Base-by-base conservation (phyloP, 2,888 invertebrate genomes). In the Chloromyia formosa region DNA sequence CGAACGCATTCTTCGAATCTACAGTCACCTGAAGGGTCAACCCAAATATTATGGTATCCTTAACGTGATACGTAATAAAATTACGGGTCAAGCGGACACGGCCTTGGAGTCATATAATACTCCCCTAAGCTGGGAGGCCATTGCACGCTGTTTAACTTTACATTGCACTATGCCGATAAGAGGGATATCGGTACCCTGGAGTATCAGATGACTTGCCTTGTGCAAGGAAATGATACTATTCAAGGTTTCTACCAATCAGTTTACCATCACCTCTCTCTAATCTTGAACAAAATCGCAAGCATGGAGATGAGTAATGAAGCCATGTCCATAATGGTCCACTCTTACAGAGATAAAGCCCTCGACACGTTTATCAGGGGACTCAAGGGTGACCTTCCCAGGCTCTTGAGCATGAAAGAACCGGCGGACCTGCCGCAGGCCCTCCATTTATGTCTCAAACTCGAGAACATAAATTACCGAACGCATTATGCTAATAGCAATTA, bases 291-390 rank as follows among this genome's bases (percentile, higher is more conserved):
- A 60, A 69, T 78, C 3, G 18, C 27, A 10, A 75, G 76, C 54
- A 75, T 78, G 69, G 75, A 78, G 14, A 58, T 79, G 18, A 42
- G 74, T n/a, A 22, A 35, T 1, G 77, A 78, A 40, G 45, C 77
- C n/a, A 20, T 75, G 69, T 23, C 14, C 0, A 45, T 75, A 20
- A 42, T 76, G 20, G 75, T 0, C 49, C 12, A n/a, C 12, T 49
- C 49, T 5, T 79, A 78, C 42, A 74, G 77, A 27, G 77, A 77
- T 18, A 78, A 78, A 40, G 77, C 78, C 20, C 74, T 78, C 9
- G 77, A 78, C 35, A 77, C 76, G 0, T 78, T 78, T 61, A 60
- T 78, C 22, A 45, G 77, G 14, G 78, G 79, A 16, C 60, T 78
- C 14, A 77, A 73, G 22, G 76, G 78, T 4, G 75, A 77, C 22